Base-by-base conservation (phyloP, 2,888 invertebrate genomes). In the Nymphalis urticae region DNA sequence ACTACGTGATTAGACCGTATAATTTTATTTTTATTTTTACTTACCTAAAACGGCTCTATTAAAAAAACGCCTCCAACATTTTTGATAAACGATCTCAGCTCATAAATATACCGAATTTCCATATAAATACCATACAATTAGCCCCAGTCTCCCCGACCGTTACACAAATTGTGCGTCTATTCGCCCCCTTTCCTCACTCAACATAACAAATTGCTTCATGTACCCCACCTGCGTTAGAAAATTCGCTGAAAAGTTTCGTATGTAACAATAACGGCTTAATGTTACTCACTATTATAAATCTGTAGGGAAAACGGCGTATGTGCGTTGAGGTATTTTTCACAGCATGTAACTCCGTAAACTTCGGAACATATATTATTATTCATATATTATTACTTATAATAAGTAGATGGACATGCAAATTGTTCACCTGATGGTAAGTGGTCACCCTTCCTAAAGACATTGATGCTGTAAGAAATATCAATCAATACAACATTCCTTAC, bases 161-260 rank as follows among this genome's bases (percentile, higher is more conserved):
- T 73, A 75, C 71, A 75, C 76, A 73, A 75, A 73, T 73, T 75
- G 73, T 73, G 72, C 72, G 71, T 75, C 71, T 73, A 72, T 73
- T 68, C 61, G 66, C 73, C 76, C 75, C 76, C 73, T 75, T 75
- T 72, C 75, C 76, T 73, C 74, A 76, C 75, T 75, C 72, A 72
- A 74, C 75, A 73, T 79, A 79, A 79, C 79, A 77, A 80, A 80
- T 79, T 78, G 77, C 74, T 75, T 71, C 70, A 66, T 73, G 69
- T 70, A 69, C 75, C 58, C 74, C 79, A 79, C 80, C 80, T 80
- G 78, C 71, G 77, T 74, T 75, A 70, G 72, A 74, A 66, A 72
- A 71, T 73, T 72, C 62, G 70, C 65, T 73, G 73, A 66, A 75
- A 75, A 76, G 72, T 74, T 77, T 74, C 66, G 62, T 62, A 65